phyloP scores from a whole-genome alignment of 2,797 vertebrate species.

The Momotus momota region DNA sequence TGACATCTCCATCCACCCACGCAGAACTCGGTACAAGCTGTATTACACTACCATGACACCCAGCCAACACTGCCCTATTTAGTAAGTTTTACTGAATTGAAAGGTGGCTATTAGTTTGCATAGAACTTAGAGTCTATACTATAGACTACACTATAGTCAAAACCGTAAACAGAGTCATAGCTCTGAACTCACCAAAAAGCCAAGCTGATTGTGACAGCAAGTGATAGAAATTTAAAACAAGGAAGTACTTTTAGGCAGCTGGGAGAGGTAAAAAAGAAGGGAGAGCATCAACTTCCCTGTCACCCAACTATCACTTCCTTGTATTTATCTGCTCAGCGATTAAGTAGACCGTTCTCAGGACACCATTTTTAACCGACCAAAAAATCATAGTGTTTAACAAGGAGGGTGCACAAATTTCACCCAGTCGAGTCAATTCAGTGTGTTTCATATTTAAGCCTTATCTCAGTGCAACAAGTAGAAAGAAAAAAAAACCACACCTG shows the following conservation, averaged over 20 bases:
- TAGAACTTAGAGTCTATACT: not conserved
- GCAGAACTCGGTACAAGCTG: not conserved
- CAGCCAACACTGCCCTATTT: not conserved
- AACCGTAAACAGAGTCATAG: not conserved
- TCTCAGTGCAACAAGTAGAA: not conserved
- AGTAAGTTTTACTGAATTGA: not conserved
- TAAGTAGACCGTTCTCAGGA: not conserved
- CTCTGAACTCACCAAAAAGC: not conserved
- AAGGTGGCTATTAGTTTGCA: not conserved
- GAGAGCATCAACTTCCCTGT: constrained; percentile 3
- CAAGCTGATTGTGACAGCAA: not conserved
- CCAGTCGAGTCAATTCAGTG: not conserved
- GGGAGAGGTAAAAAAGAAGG: not conserved
- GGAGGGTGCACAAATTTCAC: not conserved
- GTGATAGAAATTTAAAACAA: not conserved
- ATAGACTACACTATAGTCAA: not conserved
- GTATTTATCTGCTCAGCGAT: not conserved
- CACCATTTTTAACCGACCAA: not conserved
- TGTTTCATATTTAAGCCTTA: not conserved
- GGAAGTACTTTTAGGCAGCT: constrained; percentile 35
- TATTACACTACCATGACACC: not conserved
- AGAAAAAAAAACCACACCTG: not conserved
- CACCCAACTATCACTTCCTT: constrained; percentile 32
- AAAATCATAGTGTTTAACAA: not conserved
- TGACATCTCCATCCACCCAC: not conserved